Evolutionary conservation across 1,140 invertebrate species (phyloP).

Genomic region (Patella vulgata): DNA sequence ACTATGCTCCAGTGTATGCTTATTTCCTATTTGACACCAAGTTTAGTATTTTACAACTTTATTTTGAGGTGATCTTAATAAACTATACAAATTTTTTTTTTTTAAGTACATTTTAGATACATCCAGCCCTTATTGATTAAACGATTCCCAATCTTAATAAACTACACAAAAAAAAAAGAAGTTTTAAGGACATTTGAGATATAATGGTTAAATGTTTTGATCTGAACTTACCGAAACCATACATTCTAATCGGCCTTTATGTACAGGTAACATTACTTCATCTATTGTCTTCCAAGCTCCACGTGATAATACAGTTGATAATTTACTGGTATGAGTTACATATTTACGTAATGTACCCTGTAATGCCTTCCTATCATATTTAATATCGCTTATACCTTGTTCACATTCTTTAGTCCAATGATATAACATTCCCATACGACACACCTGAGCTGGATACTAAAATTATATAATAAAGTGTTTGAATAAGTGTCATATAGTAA

Average conservation of each 20-base stretch:
- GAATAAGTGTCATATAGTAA: too few relatives aligned
- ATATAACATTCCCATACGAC: constrained; percentile 59
- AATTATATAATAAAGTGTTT: constrained; percentile 16
- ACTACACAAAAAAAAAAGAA: too few relatives aligned
- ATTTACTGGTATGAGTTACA: constrained; percentile 47
- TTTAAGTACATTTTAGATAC: too few relatives aligned
- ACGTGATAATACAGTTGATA: constrained; percentile 47
- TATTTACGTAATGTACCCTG: constrained; percentile 57
- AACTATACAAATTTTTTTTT: too few relatives aligned
- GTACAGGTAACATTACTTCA: constrained; percentile 60
- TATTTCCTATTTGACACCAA: too few relatives aligned
- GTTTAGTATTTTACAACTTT: too few relatives aligned
- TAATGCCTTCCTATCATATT: constrained; percentile 64
- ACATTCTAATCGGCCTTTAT: constrained; percentile 59
- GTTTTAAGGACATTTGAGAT: too few relatives aligned
- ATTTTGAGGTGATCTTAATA: too few relatives aligned
- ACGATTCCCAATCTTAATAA: too few relatives aligned
- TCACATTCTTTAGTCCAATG: constrained; percentile 66
- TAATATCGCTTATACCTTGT: constrained; percentile 56
- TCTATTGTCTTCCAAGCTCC: constrained; percentile 56
- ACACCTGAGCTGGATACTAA: constrained; percentile 66
- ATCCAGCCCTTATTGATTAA: too few relatives aligned
- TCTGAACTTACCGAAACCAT: constrained; percentile 60
- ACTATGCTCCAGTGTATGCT: too few relatives aligned
- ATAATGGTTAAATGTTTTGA: too few relatives aligned